Evolutionary conservation across 2,888 invertebrate species (phyloP), one percentile per base, ranked within the genome.

Genomic region (Anticlea derivata): DNA sequence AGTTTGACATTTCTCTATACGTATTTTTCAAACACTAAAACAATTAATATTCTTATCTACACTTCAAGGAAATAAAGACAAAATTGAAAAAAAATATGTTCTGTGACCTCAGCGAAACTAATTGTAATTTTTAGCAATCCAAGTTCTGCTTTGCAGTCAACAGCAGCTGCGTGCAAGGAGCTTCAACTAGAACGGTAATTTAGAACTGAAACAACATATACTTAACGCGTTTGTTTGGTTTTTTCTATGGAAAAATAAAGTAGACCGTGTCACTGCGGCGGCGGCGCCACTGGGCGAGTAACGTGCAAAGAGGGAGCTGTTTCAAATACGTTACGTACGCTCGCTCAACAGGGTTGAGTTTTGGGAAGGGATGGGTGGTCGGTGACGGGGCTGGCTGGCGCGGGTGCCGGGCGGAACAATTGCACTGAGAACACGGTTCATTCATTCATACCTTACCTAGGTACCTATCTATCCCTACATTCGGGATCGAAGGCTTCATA

Each of bases 1-100:
- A 87, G 68, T 83, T 88, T 59, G 85, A 80, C 85, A 87, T 87
- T 76, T 74, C 77, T 79, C 75, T 70, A 12, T 5, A 39, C 4
- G 4, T n/a, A n/a, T n/a, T n/a, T n/a, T n/a, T n/a, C n/a, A n/a
- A n/a, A n/a, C n/a, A n/a, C n/a, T n/a, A n/a, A n/a, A n/a, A n/a
- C n/a, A n/a, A n/a, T n/a, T n/a, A n/a, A n/a, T n/a, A n/a, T n/a
- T n/a, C n/a, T n/a, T n/a, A n/a, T n/a, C n/a, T n/a, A n/a, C n/a
- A n/a, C n/a, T n/a, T n/a, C n/a, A n/a, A n/a, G n/a, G n/a, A n/a
- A n/a, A n/a, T n/a, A n/a, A n/a, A n/a, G n/a, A n/a, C n/a, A n/a
- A n/a, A n/a, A n/a, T n/a, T n/a, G n/a, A n/a, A n/a, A n/a, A n/a
- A n/a, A n/a, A n/a, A n/a, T n/a, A n/a, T n/a, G n/a, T n/a, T n/a